phyloP scores from a whole-genome alignment of 2,797 vertebrate species.

The Alectoris magna region DNA sequence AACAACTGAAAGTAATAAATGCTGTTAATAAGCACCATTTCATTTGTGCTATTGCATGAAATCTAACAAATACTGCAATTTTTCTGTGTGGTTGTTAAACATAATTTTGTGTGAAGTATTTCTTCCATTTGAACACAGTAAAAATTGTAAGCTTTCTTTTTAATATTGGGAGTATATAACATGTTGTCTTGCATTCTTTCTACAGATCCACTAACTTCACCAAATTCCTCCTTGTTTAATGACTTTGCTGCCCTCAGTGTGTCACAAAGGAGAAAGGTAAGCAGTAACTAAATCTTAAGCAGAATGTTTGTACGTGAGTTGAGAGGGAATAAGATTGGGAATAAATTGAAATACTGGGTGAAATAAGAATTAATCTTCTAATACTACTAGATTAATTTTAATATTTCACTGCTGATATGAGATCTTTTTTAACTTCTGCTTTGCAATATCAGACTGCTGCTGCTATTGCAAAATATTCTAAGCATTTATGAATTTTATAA shows the following conservation, averaged over 20 bases:
- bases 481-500: not conserved
- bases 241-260: conserved; percentile 98
- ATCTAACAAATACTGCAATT: not conserved
- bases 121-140: not conserved
- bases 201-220: conserved; percentile 94
- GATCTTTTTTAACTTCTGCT: not conserved
- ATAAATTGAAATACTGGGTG: conserved; percentile 21
- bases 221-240: conserved; percentile 95
- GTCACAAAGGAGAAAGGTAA: conserved; percentile 98
- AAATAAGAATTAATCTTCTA: conserved; percentile 15
- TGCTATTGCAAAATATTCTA: conserved; percentile 27
- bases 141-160: not conserved
- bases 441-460: not conserved
- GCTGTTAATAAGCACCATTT: not conserved
- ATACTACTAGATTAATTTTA: conserved; percentile 11
- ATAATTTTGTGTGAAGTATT: not conserved
- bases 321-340: not conserved
- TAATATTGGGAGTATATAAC: not conserved
- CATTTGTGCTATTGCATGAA: not conserved
- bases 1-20: not conserved
- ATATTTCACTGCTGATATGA: not conserved
- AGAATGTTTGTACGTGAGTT: not conserved
- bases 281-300: conserved; percentile 52
- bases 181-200: conserved; percentile 37
- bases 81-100: not conserved